Evolutionary conservation across 2,888 invertebrate species (phyloP).

Genomic region (Drosophila paucipuncta): DNA sequence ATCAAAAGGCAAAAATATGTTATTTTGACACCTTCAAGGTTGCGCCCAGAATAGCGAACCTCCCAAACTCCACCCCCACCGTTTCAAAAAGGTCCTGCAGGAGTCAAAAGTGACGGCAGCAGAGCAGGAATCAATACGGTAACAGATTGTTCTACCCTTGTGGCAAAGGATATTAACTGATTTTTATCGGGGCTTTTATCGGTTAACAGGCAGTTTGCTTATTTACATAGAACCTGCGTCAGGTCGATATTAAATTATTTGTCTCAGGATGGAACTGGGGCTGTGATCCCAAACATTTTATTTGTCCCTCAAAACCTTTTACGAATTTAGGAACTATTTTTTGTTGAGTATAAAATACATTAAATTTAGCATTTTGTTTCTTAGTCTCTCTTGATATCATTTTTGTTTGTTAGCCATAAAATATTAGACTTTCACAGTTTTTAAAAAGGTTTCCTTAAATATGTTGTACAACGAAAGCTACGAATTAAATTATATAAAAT

Average conservation of each 20-base stretch:
- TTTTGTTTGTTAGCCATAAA: rapidly evolving
- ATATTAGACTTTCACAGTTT: not conserved
- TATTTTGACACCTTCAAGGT: slow-evolving; percentile 81
- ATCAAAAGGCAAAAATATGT: slow-evolving; percentile 67
- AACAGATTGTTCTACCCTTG: slow-evolving; percentile 50
- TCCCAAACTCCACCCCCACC: not conserved
- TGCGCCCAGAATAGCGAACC: slow-evolving; percentile 51
- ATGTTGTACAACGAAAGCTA: not conserved
- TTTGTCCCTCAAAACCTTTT: not conserved
- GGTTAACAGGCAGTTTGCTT: slow-evolving; percentile 1
- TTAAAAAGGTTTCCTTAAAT: not conserved
- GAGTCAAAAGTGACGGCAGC: slow-evolving; percentile 5
- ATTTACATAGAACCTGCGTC: slow-evolving; percentile 17
- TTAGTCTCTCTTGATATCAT: too few relatives aligned
- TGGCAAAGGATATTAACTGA: slow-evolving; percentile 44
- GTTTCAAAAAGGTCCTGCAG: slow-evolving; percentile 7
- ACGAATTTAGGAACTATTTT: not conserved
- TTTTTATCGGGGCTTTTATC: slow-evolving; percentile 17
- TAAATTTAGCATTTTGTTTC: not conserved
- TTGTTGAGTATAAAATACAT: not conserved
- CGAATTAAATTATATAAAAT: not conserved
- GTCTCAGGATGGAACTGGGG: not conserved
- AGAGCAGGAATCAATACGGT: slow-evolving; percentile 54
- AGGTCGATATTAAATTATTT: slow-evolving; percentile 28
- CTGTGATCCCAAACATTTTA: not conserved